phyloP scores from a whole-genome alignment of 2,113 vertebrate species.

The Salminus brasiliensis region DNA sequence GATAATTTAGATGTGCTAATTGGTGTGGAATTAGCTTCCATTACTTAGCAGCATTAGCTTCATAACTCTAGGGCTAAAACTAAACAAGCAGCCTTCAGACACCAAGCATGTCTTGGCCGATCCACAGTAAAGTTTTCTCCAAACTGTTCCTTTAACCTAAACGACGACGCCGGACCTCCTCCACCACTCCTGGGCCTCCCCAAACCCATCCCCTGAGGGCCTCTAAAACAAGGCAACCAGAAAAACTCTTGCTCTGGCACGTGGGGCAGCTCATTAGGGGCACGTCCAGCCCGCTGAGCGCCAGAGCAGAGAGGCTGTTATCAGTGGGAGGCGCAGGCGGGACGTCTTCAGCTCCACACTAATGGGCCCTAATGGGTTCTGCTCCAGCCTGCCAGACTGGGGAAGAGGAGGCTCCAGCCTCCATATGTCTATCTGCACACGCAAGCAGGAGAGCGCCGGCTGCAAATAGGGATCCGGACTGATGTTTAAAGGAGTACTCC shows the following conservation, averaged over 20 bases:
- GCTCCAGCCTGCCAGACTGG: slow-evolving; percentile 32
- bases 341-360: slow-evolving; percentile 41
- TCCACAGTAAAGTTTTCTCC: too few relatives aligned
- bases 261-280: slow-evolving; percentile 43
- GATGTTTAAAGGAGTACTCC: background rate
- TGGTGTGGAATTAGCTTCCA: too few relatives aligned
- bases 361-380: slow-evolving; percentile 55
- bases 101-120: background rate
- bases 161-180: background rate
- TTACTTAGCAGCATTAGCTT: too few relatives aligned
- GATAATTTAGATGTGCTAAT: too few relatives aligned
- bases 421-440: slow-evolving; percentile 34
- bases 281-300: background rate
- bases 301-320: slow-evolving; percentile 32
- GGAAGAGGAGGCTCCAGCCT: slow-evolving; percentile 5
- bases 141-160: background rate
- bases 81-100: background rate
- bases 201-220: background rate
- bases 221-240: background rate
- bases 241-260: background rate
- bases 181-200: background rate
- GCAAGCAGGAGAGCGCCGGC: background rate
- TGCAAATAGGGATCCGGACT: background rate
- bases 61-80: too few relatives aligned
- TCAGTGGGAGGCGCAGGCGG: slow-evolving; percentile 40